These are phyloP conservation scores for Calameuta pallipes DNA, from an alignment of 2,888 invertebrate species.

Conservation along the genomic window DNA sequence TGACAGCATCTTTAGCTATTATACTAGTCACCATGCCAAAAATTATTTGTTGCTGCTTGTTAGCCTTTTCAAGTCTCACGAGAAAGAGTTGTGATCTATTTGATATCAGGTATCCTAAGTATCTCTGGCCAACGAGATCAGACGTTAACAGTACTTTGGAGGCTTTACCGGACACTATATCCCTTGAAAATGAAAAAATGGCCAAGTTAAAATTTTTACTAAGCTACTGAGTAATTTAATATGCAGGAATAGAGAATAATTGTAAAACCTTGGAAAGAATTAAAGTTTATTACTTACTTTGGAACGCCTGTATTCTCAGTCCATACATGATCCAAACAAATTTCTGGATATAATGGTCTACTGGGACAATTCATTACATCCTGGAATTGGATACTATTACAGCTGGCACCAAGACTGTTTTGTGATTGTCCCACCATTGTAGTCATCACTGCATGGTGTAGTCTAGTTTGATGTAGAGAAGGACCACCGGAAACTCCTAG, in stretches of 20 bases:
- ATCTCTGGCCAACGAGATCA: conserved; percentile 88
- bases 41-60: conserved; percentile 74
- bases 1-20: conserved; percentile 86
- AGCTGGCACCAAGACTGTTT: conserved; percentile 44
- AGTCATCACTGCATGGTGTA: conserved; percentile 56
- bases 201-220: neutral
- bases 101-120: conserved; percentile 81
- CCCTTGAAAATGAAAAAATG: conserved; percentile 60
- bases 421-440: conserved; percentile 48
- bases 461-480: conserved; percentile 49
- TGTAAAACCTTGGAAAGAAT: conserved; percentile 1
- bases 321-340: conserved; percentile 93
- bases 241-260: conserved; percentile 6
- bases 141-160: conserved; percentile 84
- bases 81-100: conserved; percentile 76
- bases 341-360: conserved; percentile 82
- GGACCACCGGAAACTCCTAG: conserved; percentile 43
- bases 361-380: conserved; percentile 46
- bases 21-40: conserved; percentile 81
- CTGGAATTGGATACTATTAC: conserved; percentile 51
- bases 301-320: conserved; percentile 73
- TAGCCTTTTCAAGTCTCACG: conserved; percentile 76
- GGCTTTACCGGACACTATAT: conserved; percentile 70
- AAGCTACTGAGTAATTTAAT: conserved; percentile 5
- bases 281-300: conserved; percentile 44